Percentiles rank a stretch among this genome's conserved stretches.
Evolutionary conservation across 2,113 vertebrate genomes (phyloP).

Genomic region (Chloropsis hardwickii): DNA sequence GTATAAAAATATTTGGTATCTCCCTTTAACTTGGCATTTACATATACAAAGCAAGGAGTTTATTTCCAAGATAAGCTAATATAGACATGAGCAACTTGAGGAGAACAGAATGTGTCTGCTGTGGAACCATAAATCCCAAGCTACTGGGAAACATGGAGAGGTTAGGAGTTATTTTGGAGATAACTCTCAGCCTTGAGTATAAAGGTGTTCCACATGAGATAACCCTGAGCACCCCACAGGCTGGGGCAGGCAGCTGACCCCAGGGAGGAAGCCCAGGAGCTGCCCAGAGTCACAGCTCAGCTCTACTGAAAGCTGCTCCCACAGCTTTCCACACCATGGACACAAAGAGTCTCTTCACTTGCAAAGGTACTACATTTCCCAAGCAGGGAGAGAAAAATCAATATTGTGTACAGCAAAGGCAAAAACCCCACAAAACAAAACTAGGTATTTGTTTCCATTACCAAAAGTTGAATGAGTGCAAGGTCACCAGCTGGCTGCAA

Average conservation of each 20-base stretch:
- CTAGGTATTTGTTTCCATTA: not conserved
- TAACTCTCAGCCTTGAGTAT: not conserved
- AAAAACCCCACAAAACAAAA: not conserved
- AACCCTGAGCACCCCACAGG: not conserved
- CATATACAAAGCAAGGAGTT: not conserved
- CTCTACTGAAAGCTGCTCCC: not conserved
- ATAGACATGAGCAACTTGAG: not conserved
- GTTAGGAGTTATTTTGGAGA: not conserved
- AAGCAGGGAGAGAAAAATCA: not conserved
- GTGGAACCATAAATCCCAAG: not conserved
- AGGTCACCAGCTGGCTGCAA: not conserved
- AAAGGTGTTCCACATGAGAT: rapidly evolving
- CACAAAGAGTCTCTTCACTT: not conserved
- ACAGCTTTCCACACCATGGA: rapidly evolving
- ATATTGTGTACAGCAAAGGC: not conserved
- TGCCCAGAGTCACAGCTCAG: not conserved
- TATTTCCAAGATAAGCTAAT: not conserved
- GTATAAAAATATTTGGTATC: not conserved
- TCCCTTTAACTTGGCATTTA: not conserved
- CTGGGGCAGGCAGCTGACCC: not conserved
- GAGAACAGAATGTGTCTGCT: not conserved
- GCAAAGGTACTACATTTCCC: not conserved
- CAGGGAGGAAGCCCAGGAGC: not conserved
- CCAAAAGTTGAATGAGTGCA: not conserved
- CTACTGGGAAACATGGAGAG: not conserved